phyloP scores from a whole-genome alignment of 2,113 vertebrate species.

The Dasyornis broadbenti region DNA sequence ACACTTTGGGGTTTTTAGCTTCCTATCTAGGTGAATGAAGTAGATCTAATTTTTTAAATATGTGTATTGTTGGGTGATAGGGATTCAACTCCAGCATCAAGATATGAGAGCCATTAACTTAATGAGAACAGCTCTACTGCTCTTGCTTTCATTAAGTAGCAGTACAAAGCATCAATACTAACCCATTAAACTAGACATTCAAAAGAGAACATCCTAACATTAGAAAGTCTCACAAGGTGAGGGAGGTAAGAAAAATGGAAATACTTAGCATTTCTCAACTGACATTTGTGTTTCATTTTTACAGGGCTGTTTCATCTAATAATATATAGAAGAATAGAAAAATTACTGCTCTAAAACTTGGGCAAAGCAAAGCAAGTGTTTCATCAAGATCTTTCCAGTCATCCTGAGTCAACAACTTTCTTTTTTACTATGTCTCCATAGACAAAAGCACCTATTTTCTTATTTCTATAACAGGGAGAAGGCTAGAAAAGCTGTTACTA shows the following conservation, averaged over 20 bases:
- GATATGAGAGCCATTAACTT: neutral
- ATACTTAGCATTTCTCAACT: neutral
- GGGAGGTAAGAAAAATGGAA: neutral
- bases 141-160: neutral
- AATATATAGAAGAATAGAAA: neutral
- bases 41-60: neutral
- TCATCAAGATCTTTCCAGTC: neutral
- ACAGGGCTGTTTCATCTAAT: neutral
- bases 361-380: neutral
- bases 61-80: neutral
- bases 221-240: neutral
- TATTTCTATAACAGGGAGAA: neutral
- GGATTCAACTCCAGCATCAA: neutral
- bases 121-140: neutral
- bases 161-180: neutral
- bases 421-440: neutral
- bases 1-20: neutral
- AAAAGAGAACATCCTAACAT: neutral
- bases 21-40: neutral
- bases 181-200: neutral
- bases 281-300: neutral
- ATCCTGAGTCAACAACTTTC: neutral
- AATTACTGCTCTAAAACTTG: neutral
- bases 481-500: neutral
- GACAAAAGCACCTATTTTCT: neutral